phyloP scores from a whole-genome alignment of 2,888 invertebrate species.

The Cataglyphis livida region DNA sequence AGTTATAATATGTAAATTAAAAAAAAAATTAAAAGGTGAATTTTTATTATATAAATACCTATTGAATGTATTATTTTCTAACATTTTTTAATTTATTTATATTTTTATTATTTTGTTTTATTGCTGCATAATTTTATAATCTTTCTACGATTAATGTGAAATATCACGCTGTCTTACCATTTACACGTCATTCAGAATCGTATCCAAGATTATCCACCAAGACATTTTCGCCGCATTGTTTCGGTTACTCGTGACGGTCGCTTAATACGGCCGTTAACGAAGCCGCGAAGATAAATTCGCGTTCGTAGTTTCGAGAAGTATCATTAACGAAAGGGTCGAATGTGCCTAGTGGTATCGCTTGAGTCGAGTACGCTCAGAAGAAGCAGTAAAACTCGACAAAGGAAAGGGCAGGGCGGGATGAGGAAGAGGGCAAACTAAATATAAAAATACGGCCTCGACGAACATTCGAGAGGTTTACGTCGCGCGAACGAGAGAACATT shows the following conservation, averaged over 20 bases:
- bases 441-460: constrained; percentile 37
- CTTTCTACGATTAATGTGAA: background rate
- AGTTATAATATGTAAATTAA: background rate
- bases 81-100: background rate
- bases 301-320: constrained; percentile 33
- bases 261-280: constrained; percentile 29
- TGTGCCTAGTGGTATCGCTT: constrained; percentile 19
- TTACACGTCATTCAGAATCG: background rate
- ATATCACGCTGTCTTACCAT: background rate
- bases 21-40: background rate
- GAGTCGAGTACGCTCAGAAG: constrained; percentile 27
- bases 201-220: constrained; percentile 5
- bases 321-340: constrained; percentile 70
- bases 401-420: background rate
- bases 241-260: background rate
- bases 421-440: constrained; percentile 37
- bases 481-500: constrained; percentile 48
- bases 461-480: constrained; percentile 49
- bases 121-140: background rate
- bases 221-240: constrained; percentile 22
- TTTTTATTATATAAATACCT: constrained; percentile 1
- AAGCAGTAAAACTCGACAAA: constrained; percentile 56
- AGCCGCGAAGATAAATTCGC: constrained; percentile 53
- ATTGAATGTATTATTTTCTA: background rate
- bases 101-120: background rate